Percentiles rank a stretch among this genome's conserved stretches.
These are phyloP conservation scores for Pocillopora verrucosa DNA, from an alignment of 64 coral and sea anemone genomes.

Conservation along the genomic window DNA sequence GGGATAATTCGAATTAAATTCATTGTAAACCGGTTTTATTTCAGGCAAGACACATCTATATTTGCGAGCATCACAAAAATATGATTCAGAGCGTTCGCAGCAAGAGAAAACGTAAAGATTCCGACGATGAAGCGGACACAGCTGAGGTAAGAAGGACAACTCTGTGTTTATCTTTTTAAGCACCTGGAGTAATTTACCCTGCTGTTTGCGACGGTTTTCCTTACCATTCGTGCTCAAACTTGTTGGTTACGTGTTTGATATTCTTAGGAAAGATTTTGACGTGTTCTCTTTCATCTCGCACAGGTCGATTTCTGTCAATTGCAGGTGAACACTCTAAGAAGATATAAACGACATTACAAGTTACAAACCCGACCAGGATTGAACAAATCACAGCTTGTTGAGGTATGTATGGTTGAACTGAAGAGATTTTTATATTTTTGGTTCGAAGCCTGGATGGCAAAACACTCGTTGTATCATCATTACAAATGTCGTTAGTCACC, in stretches of 20 bases:
- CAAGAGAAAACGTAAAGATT: constrained; percentile 99
- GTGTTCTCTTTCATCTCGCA: constrained; percentile 14
- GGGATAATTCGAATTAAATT: background rate
- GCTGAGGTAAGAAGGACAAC: constrained; percentile 70
- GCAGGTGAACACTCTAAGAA: constrained; percentile 90
- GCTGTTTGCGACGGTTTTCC: background rate
- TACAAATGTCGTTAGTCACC: background rate
- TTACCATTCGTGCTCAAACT: background rate
- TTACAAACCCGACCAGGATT: constrained; percentile 89
- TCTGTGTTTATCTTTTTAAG: background rate
- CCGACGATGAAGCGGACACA: constrained; percentile 88
- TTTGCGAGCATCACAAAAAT: constrained; percentile 95
- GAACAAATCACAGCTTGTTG: constrained; percentile 98
- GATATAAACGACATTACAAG: constrained; percentile 99
- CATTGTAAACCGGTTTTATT: constrained; percentile 9
- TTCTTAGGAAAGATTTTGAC: background rate
- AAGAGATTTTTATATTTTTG: background rate
- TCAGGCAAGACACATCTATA: constrained; percentile 97
- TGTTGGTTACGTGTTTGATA: background rate
- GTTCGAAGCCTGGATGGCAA: too few relatives aligned
- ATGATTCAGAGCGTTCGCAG: constrained; percentile 99
- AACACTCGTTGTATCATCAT: too few relatives aligned
- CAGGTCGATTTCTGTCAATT: constrained; percentile 95
- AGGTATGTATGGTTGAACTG: constrained; percentile 53
- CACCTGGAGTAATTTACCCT: background rate